A percentile compares a stretch with the other conserved stretches of the same genome.
Evolutionary conservation across 2,797 vertebrate genomes (phyloP).

Genomic region (Apodemus agrarius): DNA sequence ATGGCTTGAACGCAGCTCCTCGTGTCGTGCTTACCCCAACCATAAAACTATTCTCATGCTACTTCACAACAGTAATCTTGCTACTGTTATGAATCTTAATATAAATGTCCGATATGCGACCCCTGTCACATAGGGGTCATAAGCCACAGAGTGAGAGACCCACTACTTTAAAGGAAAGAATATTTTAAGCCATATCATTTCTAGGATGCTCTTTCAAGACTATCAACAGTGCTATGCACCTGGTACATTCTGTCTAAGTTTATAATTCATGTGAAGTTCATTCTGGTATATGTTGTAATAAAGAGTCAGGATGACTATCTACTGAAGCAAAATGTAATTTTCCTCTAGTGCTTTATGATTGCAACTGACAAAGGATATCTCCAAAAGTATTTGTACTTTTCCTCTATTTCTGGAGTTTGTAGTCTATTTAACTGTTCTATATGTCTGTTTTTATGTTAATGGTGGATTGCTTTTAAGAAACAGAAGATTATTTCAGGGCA

Average conservation of each 20-base stretch:
- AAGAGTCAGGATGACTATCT: not conserved
- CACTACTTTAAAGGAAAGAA: not conserved
- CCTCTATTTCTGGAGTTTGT: not conserved
- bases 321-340: not conserved
- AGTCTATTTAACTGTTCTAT: not conserved
- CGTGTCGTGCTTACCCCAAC: not conserved
- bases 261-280: constrained; percentile 18
- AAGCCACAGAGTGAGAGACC: not conserved
- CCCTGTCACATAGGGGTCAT: not conserved
- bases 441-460: not conserved
- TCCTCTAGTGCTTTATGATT: not conserved
- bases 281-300: not conserved
- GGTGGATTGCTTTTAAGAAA: not conserved
- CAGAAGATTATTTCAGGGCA: not conserved
- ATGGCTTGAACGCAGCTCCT: not conserved
- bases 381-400: not conserved
- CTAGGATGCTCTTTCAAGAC: not conserved
- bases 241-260: constrained; percentile 12
- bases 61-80: not conserved
- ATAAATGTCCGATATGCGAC: not conserved
- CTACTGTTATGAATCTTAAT: not conserved
- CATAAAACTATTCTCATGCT: not conserved
- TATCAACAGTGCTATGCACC: not conserved
- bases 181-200: constrained; percentile 29
- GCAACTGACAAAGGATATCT: not conserved